Evolutionary conservation across 2,113 vertebrate genomes (phyloP), one percentile per base, ranked within the genome.

Genomic region (Sander vitreus): DNA sequence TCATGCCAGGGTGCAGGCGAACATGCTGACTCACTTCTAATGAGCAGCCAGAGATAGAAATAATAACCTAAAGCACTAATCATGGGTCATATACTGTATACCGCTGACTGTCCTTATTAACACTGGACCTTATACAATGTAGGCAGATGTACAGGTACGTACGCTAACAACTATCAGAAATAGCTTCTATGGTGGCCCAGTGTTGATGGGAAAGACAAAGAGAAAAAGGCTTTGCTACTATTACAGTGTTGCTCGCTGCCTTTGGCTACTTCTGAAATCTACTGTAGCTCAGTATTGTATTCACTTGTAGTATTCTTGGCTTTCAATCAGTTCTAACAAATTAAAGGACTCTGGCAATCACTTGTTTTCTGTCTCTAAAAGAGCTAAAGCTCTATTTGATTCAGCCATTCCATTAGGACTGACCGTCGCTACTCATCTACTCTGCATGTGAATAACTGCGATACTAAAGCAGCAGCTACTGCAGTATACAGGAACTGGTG

Each of bases 11-110:
- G 75, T 69, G 74, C 62, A 45, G 73, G 85, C 72, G 23, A 82
- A 88, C 91, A 74, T 75, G 91, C 92, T 91, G 94, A 95, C 92
- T 94, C 91, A 89, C 84, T 89, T 84, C 93, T 95, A 96, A 95
- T 94, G 94, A 96, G 93, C 93, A 89, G 83, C 92, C 89, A 77
- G 85, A 92, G 88, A 83, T 80, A 88, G 81, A 94, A 95, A 94
- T 94, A 95, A 94, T 94, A 94, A 93, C 88, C 77, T 76, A 85
- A 88, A 90, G 78, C 80, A 76, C 71, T 75, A 89, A 90, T 92
- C 86, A 87, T 94, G 93, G 93, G 91, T 95, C 94, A 95, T 83
- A 88, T 85, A 27, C 27, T 27, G 27, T 27, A 94, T 90, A 81
- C 90, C 74, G 83, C 92, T 93, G 88, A 85, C 80, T 83, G 86